These are phyloP conservation scores for fruit fly (Drosophila melanogaster) DNA, from an alignment of 1,140 invertebrate species.

Conservation along the genomic window Release_6_plus_ISO1_MT NC_004354.4:5705501-5706000, in stretches of 20 bases:
- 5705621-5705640: neutral
- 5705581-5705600: too few relatives aligned
- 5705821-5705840: constrained; percentile 48
- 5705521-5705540: too few relatives aligned
- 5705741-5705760: constrained; percentile 35
- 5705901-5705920: constrained; percentile 21
- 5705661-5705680: constrained; percentile 1
- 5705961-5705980: too few relatives aligned
- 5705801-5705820: constrained; percentile 15
- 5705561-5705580: too few relatives aligned
- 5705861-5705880: constrained; percentile 36
- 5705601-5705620: neutral
- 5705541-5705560: too few relatives aligned
- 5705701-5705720: constrained; percentile 15
- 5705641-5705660: constrained; percentile 31
- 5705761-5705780: neutral
- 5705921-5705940: neutral
- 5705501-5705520: too few relatives aligned
- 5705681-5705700: constrained; percentile 17
- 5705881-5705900: constrained; percentile 7
- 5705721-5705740: constrained; percentile 34
- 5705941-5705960: too few relatives aligned
- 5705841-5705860: constrained; percentile 56
- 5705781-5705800: constrained; percentile 18
- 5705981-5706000: neutral